A percentile compares a stretch with the other conserved stretches of the same genome.
Conservation (phyloP, 2,113 vertebrate species). For the Salvator merianae region DNA sequence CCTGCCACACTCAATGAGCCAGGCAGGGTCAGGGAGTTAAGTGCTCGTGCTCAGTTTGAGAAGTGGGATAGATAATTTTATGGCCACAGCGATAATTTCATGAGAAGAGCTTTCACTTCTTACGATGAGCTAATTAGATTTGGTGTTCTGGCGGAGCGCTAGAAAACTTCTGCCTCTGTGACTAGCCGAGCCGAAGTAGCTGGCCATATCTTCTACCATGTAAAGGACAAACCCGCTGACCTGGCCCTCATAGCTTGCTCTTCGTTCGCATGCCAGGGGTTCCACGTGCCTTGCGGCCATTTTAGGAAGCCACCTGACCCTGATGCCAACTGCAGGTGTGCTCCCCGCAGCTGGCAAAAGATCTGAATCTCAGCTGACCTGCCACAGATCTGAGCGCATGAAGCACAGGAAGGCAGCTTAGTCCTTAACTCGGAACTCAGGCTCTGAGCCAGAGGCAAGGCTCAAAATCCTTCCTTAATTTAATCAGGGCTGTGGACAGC, state of each 20-base stretch:
- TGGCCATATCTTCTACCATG: not conserved
- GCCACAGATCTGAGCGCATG: too few relatives aligned
- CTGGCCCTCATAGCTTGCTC: not conserved
- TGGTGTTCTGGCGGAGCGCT: not conserved
- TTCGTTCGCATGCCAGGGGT: too few relatives aligned
- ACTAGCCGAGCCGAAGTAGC: not conserved
- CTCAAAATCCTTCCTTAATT: too few relatives aligned
- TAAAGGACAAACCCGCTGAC: not conserved
- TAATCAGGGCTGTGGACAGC: too few relatives aligned
- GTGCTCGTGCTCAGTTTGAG: slow-evolving; percentile 12
- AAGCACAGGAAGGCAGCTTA: too few relatives aligned
- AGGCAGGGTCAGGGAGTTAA: slow-evolving; percentile 28
- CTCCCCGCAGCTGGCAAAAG: not conserved
- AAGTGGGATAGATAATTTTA: slow-evolving; percentile 29
- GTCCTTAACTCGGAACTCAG: too few relatives aligned
- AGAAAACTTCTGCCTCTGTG: not conserved
- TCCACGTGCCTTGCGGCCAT: too few relatives aligned
- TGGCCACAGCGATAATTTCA: slow-evolving; percentile 32
- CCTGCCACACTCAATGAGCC: not conserved
- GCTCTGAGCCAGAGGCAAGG: too few relatives aligned
- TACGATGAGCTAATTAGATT: slow-evolving; percentile 30
- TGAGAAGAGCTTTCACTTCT: slow-evolving; percentile 19
- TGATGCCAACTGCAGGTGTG: too few relatives aligned
- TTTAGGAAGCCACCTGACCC: too few relatives aligned
- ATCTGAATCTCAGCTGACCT: not conserved